phyloP scores from a whole-genome alignment of 2,888 invertebrate species.

The Barypeithes pellucidus region DNA sequence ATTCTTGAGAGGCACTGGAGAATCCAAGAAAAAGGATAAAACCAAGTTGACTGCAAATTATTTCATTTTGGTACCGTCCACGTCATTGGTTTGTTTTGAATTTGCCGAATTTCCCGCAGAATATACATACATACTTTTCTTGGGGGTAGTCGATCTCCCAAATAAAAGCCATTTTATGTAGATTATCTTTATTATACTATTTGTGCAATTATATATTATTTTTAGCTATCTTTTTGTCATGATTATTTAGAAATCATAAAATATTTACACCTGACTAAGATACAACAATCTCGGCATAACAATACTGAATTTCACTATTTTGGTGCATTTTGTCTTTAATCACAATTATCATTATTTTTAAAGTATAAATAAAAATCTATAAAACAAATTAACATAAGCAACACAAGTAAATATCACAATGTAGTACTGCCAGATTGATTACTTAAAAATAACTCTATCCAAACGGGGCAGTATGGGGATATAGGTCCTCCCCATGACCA shows the following conservation, averaged over 20 bases:
- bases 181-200: too few relatives aligned
- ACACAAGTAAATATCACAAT: slow-evolving; percentile 65
- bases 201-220: too few relatives aligned
- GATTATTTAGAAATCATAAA: slow-evolving; percentile 1
- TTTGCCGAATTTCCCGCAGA: too few relatives aligned
- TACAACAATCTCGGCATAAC: not conserved
- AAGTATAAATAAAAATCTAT: slow-evolving; percentile 24
- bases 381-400: slow-evolving; percentile 40
- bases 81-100: too few relatives aligned
- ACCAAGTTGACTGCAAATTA: too few relatives aligned
- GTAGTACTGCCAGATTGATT: slow-evolving; percentile 59
- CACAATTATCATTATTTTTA: not conserved
- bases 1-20: too few relatives aligned
- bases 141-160: not conserved
- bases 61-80: too few relatives aligned
- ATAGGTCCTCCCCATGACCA: slow-evolving; percentile 89
- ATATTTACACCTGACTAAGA: not conserved
- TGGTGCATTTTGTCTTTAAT: not conserved
- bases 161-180: too few relatives aligned
- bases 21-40: too few relatives aligned
- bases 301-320: too few relatives aligned
- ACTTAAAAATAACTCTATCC: slow-evolving; percentile 78
- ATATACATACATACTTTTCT: too few relatives aligned
- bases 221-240: not conserved
- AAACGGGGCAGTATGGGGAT: slow-evolving; percentile 83